phyloP scores from a whole-genome alignment of 1,140 invertebrate genomes.

The Sinonovacula constricta region DNA sequence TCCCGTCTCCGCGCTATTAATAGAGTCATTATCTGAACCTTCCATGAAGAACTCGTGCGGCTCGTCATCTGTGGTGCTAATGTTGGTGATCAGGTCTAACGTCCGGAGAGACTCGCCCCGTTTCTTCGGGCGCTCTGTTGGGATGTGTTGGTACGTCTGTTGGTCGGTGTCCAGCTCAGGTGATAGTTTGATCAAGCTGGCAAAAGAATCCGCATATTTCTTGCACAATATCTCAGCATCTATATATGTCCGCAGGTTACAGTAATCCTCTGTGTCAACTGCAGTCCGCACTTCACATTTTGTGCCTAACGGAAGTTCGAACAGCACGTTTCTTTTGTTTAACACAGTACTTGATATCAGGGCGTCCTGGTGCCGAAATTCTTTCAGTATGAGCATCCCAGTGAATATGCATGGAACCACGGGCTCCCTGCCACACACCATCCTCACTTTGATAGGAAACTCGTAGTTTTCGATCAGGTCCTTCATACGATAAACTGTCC shows the following conservation, averaged over 20 bases:
- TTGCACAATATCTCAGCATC: slow-evolving; percentile 65
- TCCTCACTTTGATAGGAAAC: slow-evolving; percentile 67
- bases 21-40: slow-evolving; percentile 56
- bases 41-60: slow-evolving; percentile 63
- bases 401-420: slow-evolving; percentile 73
- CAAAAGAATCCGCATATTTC: slow-evolving; percentile 63
- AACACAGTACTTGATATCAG: slow-evolving; percentile 67
- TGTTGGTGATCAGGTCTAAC: slow-evolving; percentile 71
- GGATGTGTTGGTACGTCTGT: slow-evolving; percentile 67
- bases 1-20: slow-evolving; percentile 54
- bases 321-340: slow-evolving; percentile 69
- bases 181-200: slow-evolving; percentile 70
- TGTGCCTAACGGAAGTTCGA: slow-evolving; percentile 64
- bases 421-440: slow-evolving; percentile 71
- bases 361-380: slow-evolving; percentile 45
- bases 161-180: slow-evolving; percentile 67
- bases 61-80: slow-evolving; percentile 66
- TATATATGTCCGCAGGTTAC: slow-evolving; percentile 56
- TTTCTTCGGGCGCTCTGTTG: slow-evolving; percentile 57
- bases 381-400: slow-evolving; percentile 64
- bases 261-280: slow-evolving; percentile 53
- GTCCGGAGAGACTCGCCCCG: slow-evolving; percentile 61
- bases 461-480: slow-evolving; percentile 64
- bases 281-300: slow-evolving; percentile 47
- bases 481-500: slow-evolving; percentile 70